These are phyloP conservation scores for Chloropsis hardwickii DNA, from an alignment of 2,113 vertebrate species.

Conservation along the genomic window DNA sequence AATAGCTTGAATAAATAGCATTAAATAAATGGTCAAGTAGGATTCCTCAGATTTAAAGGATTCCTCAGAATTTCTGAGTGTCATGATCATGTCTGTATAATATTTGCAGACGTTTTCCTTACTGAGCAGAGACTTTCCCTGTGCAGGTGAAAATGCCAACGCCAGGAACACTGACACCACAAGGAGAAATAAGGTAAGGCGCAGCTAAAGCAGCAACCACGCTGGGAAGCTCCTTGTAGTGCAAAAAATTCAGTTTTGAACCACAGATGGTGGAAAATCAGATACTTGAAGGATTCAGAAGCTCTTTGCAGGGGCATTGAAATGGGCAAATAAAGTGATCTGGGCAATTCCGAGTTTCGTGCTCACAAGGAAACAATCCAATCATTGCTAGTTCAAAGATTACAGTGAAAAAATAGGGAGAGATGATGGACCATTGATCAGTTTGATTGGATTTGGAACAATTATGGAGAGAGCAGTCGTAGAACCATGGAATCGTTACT, in stretches of 20 bases:
- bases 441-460: not conserved
- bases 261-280: not conserved
- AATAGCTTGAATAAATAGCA: not conserved
- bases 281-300: not conserved
- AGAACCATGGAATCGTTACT: fast-evolving
- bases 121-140: not conserved
- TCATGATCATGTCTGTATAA: not conserved
- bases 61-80: not conserved
- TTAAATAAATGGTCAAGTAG: not conserved
- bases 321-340: not conserved
- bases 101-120: not conserved
- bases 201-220: not conserved
- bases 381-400: not conserved
- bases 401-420: not conserved
- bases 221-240: not conserved
- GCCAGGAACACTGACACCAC: not conserved
- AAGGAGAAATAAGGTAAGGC: not conserved
- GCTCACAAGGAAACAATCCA: not conserved
- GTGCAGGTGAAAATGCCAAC: not conserved
- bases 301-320: not conserved
- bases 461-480: not conserved
- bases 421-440: not conserved
- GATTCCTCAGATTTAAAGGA: not conserved
- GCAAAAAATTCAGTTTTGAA: not conserved
- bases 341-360: not conserved